phyloP scores from a whole-genome alignment of 2,888 invertebrate genomes.

The Ctena decussata region DNA sequence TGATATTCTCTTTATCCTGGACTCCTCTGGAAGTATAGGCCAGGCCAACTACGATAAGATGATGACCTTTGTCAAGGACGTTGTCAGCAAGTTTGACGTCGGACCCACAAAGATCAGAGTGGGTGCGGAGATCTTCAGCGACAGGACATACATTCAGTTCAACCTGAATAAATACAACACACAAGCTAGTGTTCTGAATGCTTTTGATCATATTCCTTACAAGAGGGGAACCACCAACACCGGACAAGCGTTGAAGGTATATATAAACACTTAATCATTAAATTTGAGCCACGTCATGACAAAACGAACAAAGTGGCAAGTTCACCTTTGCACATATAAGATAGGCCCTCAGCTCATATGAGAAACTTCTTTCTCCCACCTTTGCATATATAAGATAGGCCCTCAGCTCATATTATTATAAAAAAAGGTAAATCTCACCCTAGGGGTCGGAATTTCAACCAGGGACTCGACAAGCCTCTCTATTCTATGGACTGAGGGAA shows the following conservation, averaged over 20 bases:
- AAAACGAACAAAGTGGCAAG: too few species aligned
- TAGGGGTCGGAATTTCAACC: too few species aligned
- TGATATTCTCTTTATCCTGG: constrained; percentile 82
- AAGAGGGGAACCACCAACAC: constrained; percentile 82
- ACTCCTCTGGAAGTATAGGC: constrained; percentile 82
- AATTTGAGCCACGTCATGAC: too few species aligned
- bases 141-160: constrained; percentile 78
- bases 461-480: too few species aligned
- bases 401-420: too few species aligned
- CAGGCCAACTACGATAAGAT: constrained; percentile 77
- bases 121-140: constrained; percentile 76
- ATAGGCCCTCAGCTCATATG: too few species aligned
- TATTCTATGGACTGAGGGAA: too few species aligned
- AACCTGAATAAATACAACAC: constrained; percentile 76
- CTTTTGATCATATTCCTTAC: constrained; percentile 78
- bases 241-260: constrained; percentile 73
- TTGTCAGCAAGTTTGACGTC: constrained; percentile 76
- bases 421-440: too few species aligned
- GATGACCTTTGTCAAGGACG: constrained; percentile 76
- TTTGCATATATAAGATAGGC: too few species aligned
- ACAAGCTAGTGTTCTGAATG: constrained; percentile 68
- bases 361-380: too few species aligned
- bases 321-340: too few species aligned
- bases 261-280: too few species aligned
- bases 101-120: constrained; percentile 76